Evolutionary conservation across 2,888 invertebrate species (phyloP).

Genomic region (Cactoblastis cactorum): DNA sequence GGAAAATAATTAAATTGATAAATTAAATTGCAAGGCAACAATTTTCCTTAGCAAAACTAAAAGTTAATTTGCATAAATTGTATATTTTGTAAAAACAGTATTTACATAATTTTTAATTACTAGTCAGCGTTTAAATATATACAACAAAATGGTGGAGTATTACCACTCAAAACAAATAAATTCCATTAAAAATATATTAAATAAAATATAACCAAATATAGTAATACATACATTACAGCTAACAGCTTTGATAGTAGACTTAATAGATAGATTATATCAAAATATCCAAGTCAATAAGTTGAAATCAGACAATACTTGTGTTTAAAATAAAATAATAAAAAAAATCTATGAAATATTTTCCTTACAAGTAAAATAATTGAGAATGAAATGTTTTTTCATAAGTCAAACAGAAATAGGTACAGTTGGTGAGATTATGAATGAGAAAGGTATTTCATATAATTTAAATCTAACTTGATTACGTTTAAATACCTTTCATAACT

Average conservation of each 20-base stretch:
- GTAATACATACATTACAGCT: not conserved
- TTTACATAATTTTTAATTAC: not conserved
- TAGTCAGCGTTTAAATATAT: not conserved
- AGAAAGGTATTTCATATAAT: not conserved
- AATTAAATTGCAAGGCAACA: too few relatives aligned
- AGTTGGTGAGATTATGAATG: too few relatives aligned
- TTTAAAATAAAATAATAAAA: not conserved
- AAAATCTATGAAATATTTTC: not conserved
- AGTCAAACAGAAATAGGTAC: too few relatives aligned
- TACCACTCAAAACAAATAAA: not conserved
- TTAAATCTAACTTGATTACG: not conserved
- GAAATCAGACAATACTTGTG: too few relatives aligned
- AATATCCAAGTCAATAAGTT: too few relatives aligned
- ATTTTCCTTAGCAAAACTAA: not conserved
- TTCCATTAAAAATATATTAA: not conserved
- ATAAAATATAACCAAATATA: not conserved
- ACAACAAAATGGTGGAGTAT: not conserved
- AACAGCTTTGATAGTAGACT: not conserved
- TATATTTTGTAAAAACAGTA: slow-evolving; percentile 9
- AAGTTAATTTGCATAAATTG: not conserved
- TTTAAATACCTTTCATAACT: slow-evolving; percentile 8
- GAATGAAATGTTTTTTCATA: not conserved
- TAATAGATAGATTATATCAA: too few relatives aligned
- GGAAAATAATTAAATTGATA: too few relatives aligned
- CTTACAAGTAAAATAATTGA: not conserved